Evolutionary conservation across 2,888 invertebrate genomes (phyloP).

Genomic region (Operophtera brumata): DNA sequence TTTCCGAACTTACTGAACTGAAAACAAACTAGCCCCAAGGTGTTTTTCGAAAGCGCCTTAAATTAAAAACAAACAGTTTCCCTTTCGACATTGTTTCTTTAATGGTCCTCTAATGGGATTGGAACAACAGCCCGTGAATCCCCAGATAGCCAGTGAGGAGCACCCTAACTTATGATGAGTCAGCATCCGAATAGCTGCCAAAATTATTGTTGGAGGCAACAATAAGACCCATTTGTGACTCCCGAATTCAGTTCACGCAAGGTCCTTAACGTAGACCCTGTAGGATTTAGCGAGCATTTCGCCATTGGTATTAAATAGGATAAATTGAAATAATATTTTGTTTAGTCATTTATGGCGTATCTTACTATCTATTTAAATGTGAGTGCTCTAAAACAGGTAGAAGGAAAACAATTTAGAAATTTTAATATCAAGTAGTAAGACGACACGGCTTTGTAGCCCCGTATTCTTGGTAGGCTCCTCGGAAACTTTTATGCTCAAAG

Average conservation of each 20-base stretch:
- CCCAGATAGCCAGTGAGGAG: conserved; percentile 5
- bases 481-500: neutral
- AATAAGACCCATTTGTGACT: conserved; percentile 28
- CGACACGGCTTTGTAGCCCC: neutral
- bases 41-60: conserved; percentile 2
- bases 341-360: conserved; percentile 14
- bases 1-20: neutral
- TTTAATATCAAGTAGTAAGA: conserved; percentile 1
- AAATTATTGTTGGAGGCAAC: conserved; percentile 35
- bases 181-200: conserved; percentile 33
- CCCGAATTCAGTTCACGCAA: conserved; percentile 21
- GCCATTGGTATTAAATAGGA: conserved; percentile 11
- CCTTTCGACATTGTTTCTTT: conserved; percentile 11
- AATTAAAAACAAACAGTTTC: conserved; percentile 9
- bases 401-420: conserved; percentile 3
- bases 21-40: neutral
- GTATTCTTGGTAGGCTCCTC: neutral
- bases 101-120: conserved; percentile 18
- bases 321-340: conserved; percentile 26
- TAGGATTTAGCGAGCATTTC: conserved; percentile 23
- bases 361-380: conserved; percentile 2
- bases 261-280: conserved; percentile 17
- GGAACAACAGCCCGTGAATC: conserved; percentile 14
- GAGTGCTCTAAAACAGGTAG: conserved; percentile 3
- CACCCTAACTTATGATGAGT: conserved; percentile 38